These are phyloP conservation scores for Platynereis dumerilii DNA, from an alignment of 2,888 invertebrate species.

Conservation along the genomic window DNA sequence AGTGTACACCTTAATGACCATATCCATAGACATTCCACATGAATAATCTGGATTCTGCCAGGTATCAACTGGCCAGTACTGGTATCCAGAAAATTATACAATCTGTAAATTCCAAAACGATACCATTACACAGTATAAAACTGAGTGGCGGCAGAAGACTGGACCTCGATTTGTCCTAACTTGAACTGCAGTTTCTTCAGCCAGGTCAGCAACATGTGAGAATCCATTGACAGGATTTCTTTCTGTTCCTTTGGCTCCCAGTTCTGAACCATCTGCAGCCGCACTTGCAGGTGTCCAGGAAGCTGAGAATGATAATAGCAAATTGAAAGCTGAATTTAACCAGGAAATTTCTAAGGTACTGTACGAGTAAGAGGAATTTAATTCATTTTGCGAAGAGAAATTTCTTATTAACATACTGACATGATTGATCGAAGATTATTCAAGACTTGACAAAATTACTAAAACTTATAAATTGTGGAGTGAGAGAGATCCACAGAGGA, in stretches of 20 bases:
- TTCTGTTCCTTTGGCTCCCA: constrained; percentile 71
- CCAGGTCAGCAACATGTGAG: constrained; percentile 71
- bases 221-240: constrained; percentile 55
- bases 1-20: too few relatives aligned
- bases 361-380: neutral
- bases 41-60: too few relatives aligned
- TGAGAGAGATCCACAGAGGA: too few relatives aligned
- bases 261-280: constrained; percentile 87
- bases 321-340: neutral
- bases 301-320: constrained; percentile 71
- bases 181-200: constrained; percentile 93
- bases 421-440: too few relatives aligned
- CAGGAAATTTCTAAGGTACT: neutral
- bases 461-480: too few relatives aligned
- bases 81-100: too few relatives aligned
- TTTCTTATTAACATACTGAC: too few relatives aligned
- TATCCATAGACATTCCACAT: too few relatives aligned
- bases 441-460: too few relatives aligned
- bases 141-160: constrained; percentile 89
- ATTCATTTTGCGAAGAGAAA: neutral
- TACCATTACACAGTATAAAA: constrained; percentile 71
- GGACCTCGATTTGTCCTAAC: constrained; percentile 96
- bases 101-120: too few relatives aligned
- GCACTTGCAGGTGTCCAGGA: constrained; percentile 85
- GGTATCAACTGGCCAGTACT: too few relatives aligned